Base-by-base conservation (phyloP, 2,797 vertebrate genomes). In the Phaenicophaeus curvirostris region DNA sequence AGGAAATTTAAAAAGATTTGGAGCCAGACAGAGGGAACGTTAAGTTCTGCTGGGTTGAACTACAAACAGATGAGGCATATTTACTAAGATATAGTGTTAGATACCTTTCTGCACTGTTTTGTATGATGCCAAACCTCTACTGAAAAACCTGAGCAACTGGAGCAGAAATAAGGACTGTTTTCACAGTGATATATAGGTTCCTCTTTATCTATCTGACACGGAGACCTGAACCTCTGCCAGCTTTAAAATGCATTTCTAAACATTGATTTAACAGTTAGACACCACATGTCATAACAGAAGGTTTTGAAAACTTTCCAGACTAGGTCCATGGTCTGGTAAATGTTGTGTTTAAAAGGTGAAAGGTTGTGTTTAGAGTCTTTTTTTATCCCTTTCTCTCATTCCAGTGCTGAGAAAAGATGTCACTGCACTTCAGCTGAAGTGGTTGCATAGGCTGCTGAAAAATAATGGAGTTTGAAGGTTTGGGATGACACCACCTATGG, bases 231-330 rank as follows among this genome's bases (percentile, higher is more conserved):
- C 87, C 82, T 50, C 74, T 94, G 95, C 93, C 97, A 97, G 95
- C 88, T 97, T 89, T 95, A 96, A 97, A 97, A 93, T 97, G 75
- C 54, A 62, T 93, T 96, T 98, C 95, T 97, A 98, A 98, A 98
- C 94, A 97, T 94, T 96, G 96, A 93, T 96, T 96, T 95, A 96
- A 93, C 65, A 95, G 76, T 48, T 31, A 55, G 95, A 97, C 89
- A 93, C 62, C 71, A 71, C 83, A 46, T 96, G 97, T 97, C 97
- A 97, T 95, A 98, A 97, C 94, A 97, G 69, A 96, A 90, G 58
- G 69, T 88, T 94, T 53, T 57, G 75, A 97, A 97, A 94, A 90
- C 53, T 96, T 96, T 88, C 94, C 97, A 97, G 96, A 85, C 71
- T 75, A 88, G 33, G 50, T n/a, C 20, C 83, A 80, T 7, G 11